Conservation (phyloP, 1,140 invertebrate genomes). For the Lepidostoma basale region DNA sequence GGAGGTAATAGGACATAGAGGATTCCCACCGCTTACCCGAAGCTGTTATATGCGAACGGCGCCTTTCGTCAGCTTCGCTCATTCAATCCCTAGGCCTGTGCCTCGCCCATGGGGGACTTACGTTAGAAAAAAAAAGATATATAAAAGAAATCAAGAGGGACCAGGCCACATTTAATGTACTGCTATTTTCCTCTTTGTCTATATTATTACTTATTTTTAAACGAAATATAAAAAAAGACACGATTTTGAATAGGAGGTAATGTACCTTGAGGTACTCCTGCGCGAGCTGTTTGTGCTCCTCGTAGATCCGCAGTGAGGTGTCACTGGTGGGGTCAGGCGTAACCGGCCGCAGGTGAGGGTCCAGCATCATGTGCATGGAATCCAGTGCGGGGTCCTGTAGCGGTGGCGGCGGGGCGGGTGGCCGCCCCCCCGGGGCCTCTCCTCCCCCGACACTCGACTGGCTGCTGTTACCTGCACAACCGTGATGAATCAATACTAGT, state of each 20-base stretch:
- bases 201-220: too few relatives aligned
- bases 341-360: constrained; percentile 78
- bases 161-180: too few relatives aligned
- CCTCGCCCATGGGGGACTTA: too few relatives aligned
- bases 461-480: constrained; percentile 54
- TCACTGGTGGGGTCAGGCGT: constrained; percentile 78
- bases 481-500: constrained; percentile 3
- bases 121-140: too few relatives aligned
- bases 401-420: constrained; percentile 24
- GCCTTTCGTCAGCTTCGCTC: too few relatives aligned
- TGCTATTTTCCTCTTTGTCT: too few relatives aligned
- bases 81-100: too few relatives aligned
- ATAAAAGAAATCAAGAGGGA: too few relatives aligned
- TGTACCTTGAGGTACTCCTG: constrained; percentile 74
- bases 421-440: constrained; percentile 45
- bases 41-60: too few relatives aligned
- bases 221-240: too few relatives aligned
- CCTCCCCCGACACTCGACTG: constrained; percentile 47
- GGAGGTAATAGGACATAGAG: too few relatives aligned
- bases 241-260: background rate
- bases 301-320: constrained; percentile 81
- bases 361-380: constrained; percentile 75
- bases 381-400: constrained; percentile 66
- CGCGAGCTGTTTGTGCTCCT: constrained; percentile 82
- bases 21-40: too few relatives aligned